A percentile compares a stretch with the other conserved stretches of the same genome.
Conservation (phyloP, 1,140 invertebrate genomes). For the Orius insidiosus region DNA sequence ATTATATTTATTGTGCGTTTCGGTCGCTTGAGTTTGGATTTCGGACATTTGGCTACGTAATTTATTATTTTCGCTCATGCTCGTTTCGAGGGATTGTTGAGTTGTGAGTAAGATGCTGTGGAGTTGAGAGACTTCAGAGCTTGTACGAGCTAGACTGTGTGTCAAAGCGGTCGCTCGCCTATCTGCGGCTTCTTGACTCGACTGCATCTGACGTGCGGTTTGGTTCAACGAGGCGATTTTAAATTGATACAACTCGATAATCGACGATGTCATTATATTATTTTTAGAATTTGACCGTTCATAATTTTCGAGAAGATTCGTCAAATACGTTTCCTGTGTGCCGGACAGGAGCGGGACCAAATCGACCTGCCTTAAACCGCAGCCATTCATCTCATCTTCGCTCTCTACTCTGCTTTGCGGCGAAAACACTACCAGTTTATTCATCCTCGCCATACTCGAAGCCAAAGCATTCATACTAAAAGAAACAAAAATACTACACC, state of each 20-base stretch:
- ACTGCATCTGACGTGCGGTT: constrained; percentile 30
- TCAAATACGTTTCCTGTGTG: constrained; percentile 31
- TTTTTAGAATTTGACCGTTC: constrained; percentile 21
- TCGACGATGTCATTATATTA: constrained; percentile 38
- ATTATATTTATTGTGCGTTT: constrained; percentile 13
- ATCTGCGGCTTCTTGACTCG: constrained; percentile 33
- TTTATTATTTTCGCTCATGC: constrained; percentile 24
- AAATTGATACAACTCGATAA: constrained; percentile 54
- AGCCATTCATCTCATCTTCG: neutral
- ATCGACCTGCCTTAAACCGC: constrained; percentile 8
- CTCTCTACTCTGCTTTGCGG: neutral
- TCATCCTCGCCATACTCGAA: constrained; percentile 29
- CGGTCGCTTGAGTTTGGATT: constrained; percentile 5
- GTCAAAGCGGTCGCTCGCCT: constrained; percentile 31
- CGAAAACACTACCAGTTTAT: constrained; percentile 25
- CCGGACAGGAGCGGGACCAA: constrained; percentile 25
- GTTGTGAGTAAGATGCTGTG: constrained; percentile 32
- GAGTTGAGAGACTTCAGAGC: constrained; percentile 29
- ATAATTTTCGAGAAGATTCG: constrained; percentile 30
- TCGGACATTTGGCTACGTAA: constrained; percentile 7
- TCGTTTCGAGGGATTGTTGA: constrained; percentile 31
- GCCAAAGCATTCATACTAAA: constrained; percentile 27
- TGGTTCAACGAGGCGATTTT: constrained; percentile 35
- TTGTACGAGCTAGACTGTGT: constrained; percentile 30
- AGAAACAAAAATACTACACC: neutral